phyloP scores from a whole-genome alignment of 2,888 invertebrate genomes.

The Erebia aethiops region DNA sequence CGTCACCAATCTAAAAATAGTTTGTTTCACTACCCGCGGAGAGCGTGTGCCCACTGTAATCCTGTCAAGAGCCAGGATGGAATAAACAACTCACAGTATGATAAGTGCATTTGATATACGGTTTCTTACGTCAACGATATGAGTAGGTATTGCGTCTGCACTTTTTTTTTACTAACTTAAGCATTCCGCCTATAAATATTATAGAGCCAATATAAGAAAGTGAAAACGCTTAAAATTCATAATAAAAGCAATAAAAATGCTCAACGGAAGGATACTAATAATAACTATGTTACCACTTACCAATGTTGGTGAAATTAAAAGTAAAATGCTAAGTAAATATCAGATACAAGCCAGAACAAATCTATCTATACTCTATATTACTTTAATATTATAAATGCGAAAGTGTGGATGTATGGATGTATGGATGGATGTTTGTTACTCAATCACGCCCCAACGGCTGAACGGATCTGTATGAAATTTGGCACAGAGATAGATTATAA shows the following conservation, averaged over 20 bases:
- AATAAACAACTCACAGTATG: conserved; percentile 35
- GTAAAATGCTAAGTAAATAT: no score
- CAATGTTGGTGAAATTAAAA: neutral
- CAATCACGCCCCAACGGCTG: no score
- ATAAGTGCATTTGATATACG: conserved; percentile 29
- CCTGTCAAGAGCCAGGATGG: conserved; percentile 54
- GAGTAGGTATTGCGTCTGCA: conserved; percentile 15
- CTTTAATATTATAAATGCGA: no score
- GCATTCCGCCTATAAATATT: neutral
- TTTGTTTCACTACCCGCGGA: conserved; percentile 58
- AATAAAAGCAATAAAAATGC: no score
- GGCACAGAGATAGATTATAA: no score
- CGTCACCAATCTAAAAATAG: conserved; percentile 72
- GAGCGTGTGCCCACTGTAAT: conserved; percentile 63
- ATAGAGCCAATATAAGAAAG: neutral
- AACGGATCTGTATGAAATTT: no score
- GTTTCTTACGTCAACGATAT: conserved; percentile 15
- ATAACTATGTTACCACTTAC: neutral
- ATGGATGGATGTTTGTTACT: no score
- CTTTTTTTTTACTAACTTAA: neutral
- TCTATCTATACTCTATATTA: no score
- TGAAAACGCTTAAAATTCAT: neutral
- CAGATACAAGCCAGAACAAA: neutral
- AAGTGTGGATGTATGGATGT: no score
- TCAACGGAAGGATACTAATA: neutral